Base-by-base conservation (phyloP, 2,888 invertebrate species). In the Morpho helenor region DNA sequence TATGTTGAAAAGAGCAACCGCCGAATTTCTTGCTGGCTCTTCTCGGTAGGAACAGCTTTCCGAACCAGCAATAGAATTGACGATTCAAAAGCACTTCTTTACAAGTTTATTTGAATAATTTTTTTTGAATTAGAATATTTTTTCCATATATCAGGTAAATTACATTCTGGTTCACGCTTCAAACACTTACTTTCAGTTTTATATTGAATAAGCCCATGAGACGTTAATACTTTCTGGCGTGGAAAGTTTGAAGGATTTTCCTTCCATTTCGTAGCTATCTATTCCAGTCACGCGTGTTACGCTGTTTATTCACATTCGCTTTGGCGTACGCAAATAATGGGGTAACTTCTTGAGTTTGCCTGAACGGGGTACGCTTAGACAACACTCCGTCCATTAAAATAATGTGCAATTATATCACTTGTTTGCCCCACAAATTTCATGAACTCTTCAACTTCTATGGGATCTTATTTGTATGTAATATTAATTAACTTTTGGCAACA, bases 301-400 rank as follows among this genome's bases (percentile, higher is more conserved):
- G 68, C 74, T 84, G 84, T 87, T 86, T 87, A 85, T 84, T 80
- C 83, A 79, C 79, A 80, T 85, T 82, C 76, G 75, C 75, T 76
- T 76, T 74, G 75, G 75, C 72, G 72, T 78, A 73, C 76, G 78
- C 82, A 82, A 84, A 84, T 85, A 84, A 86, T 79, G 76, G 77
- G 73, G 73, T 74, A 75, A 79, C 76, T 82, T 77, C 72, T 77
- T 71, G 71, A 74, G 72, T 75, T 76, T 71, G 71, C 71, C 69
- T 68, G 65, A 70, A 51, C 54, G 49, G 53, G 48, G 52, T 47
- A 56, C 47, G 58, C 56, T 53, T 52, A 52, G 23, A 52, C 46
- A 41, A 59, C 46, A 55, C 44, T 55, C 56, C 42, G 49, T 53
- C 51, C 51, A 59, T 59, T 59, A 54, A 45, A 62, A 56, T 59